A percentile compares a stretch with the other conserved stretches of the same genome.
Conservation (phyloP, 2,797 vertebrate genomes). For the Varecia variegata region DNA sequence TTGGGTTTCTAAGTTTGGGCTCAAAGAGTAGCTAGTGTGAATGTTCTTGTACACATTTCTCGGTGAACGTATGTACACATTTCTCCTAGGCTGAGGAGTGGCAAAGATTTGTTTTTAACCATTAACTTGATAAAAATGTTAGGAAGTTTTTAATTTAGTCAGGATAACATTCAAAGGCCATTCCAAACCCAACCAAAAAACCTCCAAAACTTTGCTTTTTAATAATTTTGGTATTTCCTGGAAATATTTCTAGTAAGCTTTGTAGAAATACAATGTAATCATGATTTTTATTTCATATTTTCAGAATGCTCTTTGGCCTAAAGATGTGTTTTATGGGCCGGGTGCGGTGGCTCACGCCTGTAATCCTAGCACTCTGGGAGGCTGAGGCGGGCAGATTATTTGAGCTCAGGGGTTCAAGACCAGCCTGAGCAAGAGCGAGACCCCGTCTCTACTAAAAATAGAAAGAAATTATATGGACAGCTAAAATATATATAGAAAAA, state of each 20-base stretch:
- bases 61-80: neutral
- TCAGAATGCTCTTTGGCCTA: neutral
- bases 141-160: neutral
- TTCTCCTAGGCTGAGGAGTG: neutral
- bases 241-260: neutral
- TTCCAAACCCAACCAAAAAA: neutral
- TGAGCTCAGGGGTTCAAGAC: too few species aligned
- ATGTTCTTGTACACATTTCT: neutral
- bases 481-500: too few species aligned
- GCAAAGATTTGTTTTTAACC: neutral
- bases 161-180: neutral
- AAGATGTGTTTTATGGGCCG: neutral
- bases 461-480: too few species aligned
- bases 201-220: neutral
- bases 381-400: too few species aligned
- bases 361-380: too few species aligned
- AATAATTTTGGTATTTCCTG: neutral
- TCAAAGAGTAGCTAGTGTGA: neutral
- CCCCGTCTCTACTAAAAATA: too few species aligned
- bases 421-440: too few species aligned
- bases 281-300: neutral
- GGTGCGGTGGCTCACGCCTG: too few species aligned
- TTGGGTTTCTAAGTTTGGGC: neutral
- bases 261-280: neutral
- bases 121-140: neutral